A percentile compares a stretch with the other conserved stretches of the same genome.
These are phyloP conservation scores for Dryocosmus kuriphilus DNA, from an alignment of 2,888 invertebrate genomes.

Conservation along the genomic window DNA sequence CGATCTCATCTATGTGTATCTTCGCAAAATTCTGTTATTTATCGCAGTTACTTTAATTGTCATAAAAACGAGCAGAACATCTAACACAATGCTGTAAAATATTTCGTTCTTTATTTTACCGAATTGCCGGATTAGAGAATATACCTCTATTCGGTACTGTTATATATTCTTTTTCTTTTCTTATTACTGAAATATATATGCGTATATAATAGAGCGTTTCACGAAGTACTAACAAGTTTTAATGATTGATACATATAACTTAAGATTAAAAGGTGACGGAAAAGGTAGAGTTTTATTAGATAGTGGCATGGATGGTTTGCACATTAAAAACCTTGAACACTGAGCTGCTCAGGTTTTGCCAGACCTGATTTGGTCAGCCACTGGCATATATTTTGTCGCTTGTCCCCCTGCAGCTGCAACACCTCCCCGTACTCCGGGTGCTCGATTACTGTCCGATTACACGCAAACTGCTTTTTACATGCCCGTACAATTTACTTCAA, in stretches of 20 bases:
- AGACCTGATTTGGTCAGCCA: constrained; percentile 99
- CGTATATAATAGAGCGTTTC: constrained; percentile 71
- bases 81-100: constrained; percentile 76
- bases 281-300: constrained; percentile 72
- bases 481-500: constrained; percentile 99
- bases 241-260: constrained; percentile 76
- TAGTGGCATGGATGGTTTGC: constrained; percentile 73
- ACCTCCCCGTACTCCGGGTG: constrained; percentile 99
- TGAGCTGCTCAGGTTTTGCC: constrained; percentile 98
- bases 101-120: constrained; percentile 75
- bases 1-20: constrained; percentile 65
- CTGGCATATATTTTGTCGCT: constrained; percentile 99
- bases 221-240: constrained; percentile 74
- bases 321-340: constrained; percentile 97
- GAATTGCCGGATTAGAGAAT: constrained; percentile 73
- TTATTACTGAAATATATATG: constrained; percentile 75
- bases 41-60: constrained; percentile 62
- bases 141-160: constrained; percentile 70
- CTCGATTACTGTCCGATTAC: constrained; percentile 99
- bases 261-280: constrained; percentile 73
- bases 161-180: constrained; percentile 59
- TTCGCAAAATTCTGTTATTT: constrained; percentile 34
- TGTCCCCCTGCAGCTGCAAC: constrained; percentile 99
- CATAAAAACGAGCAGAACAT: constrained; percentile 70
- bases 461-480: constrained; percentile 99